Conservation (phyloP, 1,140 invertebrate genomes). For the Tetragonula clypearis region DNA sequence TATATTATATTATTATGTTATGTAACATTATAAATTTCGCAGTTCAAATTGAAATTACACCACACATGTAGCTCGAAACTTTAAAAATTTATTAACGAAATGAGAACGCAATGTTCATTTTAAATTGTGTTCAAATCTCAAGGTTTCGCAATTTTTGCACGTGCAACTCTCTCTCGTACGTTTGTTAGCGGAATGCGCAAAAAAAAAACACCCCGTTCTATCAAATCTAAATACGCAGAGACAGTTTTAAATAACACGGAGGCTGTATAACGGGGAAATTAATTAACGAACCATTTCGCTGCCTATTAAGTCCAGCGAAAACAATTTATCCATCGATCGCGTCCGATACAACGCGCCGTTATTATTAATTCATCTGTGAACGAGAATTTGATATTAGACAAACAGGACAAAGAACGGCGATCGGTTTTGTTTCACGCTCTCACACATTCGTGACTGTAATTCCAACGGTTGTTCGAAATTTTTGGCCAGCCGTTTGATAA, state of each 20-base stretch:
- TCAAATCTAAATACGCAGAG: neutral
- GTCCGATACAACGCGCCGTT: neutral
- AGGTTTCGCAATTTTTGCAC: neutral
- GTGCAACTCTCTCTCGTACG: too few relatives aligned
- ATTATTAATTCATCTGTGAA: constrained; percentile 10
- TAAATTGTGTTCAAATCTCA: neutral
- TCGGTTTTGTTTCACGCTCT: neutral
- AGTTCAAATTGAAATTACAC: too few relatives aligned
- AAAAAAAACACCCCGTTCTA: neutral
- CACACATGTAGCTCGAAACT: too few relatives aligned
- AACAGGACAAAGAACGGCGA: neutral
- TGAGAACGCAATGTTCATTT: too few relatives aligned
- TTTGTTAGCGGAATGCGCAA: neutral
- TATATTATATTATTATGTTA: too few relatives aligned
- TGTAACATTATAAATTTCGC: too few relatives aligned
- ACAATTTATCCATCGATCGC: neutral
- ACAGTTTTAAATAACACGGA: neutral
- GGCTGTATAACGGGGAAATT: neutral
- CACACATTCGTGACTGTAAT: neutral
- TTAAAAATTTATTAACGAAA: too few relatives aligned
- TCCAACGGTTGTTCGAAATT: neutral
- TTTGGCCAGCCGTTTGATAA: neutral
- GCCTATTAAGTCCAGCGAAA: neutral
- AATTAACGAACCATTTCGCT: constrained; percentile 7
- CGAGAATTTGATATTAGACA: constrained; percentile 12